phyloP scores from a whole-genome alignment of 2,888 invertebrate genomes.

The Vannuccia rotundouncinata region DNA sequence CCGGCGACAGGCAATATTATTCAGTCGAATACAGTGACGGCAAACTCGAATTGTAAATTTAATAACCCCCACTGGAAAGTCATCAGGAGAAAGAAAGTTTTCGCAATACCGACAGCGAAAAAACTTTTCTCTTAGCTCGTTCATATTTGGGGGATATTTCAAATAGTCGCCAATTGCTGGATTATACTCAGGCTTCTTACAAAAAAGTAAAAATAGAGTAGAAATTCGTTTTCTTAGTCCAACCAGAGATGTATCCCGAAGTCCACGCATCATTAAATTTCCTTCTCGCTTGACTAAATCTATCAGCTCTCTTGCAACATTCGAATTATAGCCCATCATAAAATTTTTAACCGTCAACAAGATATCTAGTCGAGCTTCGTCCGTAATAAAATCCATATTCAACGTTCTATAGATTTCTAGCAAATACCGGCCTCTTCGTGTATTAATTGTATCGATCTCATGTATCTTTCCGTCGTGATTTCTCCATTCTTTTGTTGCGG shows the following conservation, averaged over 20 bases:
- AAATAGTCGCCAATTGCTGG: constrained; percentile 6
- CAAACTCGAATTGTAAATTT: constrained; percentile 20
- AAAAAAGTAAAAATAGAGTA: constrained; percentile 18
- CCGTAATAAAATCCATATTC: constrained; percentile 28
- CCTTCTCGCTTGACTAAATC: constrained; percentile 23
- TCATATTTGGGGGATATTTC: neutral
- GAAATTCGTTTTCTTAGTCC: constrained; percentile 12
- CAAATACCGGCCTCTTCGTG: neutral
- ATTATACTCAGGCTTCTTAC: constrained; percentile 7
- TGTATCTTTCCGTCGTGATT: neutral
- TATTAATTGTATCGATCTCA: neutral
- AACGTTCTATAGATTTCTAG: constrained; percentile 22
- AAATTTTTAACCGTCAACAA: constrained; percentile 13
- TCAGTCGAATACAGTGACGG: neutral
- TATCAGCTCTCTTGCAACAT: neutral
- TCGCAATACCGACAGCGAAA: constrained; percentile 25
- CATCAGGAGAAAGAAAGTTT: neutral
- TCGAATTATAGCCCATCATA: neutral
- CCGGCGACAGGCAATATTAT: constrained; percentile 7
- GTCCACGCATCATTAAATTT: constrained; percentile 5
- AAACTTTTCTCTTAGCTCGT: constrained; percentile 18
- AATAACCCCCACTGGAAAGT: constrained; percentile 9
- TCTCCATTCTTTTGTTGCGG: constrained; percentile 1
- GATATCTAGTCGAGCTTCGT: constrained; percentile 22
- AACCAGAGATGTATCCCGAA: neutral